Evolutionary conservation across 2,113 vertebrate genomes (phyloP), one percentile per base, ranked within the genome.

Genomic region (Zosterops lateralis): DNA sequence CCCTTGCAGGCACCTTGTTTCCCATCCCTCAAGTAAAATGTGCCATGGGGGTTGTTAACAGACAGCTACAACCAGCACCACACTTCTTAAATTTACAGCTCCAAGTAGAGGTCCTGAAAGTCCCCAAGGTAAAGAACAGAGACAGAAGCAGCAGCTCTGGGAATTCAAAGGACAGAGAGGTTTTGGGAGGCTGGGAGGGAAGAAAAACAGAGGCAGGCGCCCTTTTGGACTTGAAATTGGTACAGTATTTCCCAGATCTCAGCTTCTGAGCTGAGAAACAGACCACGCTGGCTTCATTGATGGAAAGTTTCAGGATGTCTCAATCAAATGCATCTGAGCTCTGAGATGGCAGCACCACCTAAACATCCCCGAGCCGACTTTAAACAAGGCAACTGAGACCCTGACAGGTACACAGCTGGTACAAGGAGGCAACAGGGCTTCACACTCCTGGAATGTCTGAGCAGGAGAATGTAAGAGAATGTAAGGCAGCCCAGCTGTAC

Each of bases 351-450:
- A 66, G 25, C 65, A 87, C 11, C 36, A 58, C 16, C 38, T 45
- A 14, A 81, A 57, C 32, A 38, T 45, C 20, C 32, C 47, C 0
- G 0, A 84, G 25, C 6, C 82, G 25, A 34, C 54, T 50, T 78
- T 17, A 77, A 84, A 44, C 0, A 16, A 77, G 68, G 26, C 53
- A 61, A 14, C 14, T 45, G 60, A 70, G 87, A 89, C 31, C n/a
- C 17, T 24, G 53, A 54, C 34, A 48, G 8, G 18, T 15, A 19
- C 5, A 60, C 12, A 56, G 4, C 1, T 0, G 0, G 22, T 1
- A 51, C 0, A 0, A 9, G 9, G 21, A 73, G 32, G 21, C 61
- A 48, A 3, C 2, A 2, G 31, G 18, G 38, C 42, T 42, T 34
- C 22, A n/a, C 0, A 0, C 40, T 17, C 64, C 74, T 31, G 5